Percentiles rank a stretch among this genome's conserved stretches.
Evolutionary conservation across 2,888 invertebrate species (phyloP).

Genomic region (Ceraclea dissimilis): DNA sequence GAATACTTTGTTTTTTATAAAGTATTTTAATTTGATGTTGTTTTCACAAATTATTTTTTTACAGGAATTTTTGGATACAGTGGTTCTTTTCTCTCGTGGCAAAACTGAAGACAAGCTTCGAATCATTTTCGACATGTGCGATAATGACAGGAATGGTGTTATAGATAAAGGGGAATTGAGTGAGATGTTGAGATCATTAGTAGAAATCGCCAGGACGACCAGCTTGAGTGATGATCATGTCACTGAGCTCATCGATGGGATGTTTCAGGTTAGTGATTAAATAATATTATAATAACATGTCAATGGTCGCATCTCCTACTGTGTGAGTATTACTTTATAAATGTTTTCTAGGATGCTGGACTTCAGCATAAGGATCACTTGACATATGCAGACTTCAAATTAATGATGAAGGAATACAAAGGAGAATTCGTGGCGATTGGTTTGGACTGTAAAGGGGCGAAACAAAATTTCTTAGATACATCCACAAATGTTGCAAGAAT

Average conservation of each 20-base stretch:
- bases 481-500: slow-evolving; percentile 92
- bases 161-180: slow-evolving; percentile 90
- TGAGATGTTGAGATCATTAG: slow-evolving; percentile 86
- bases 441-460: slow-evolving; percentile 89
- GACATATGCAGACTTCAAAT: slow-evolving; percentile 85
- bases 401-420: slow-evolving; percentile 96
- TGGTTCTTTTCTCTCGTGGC: slow-evolving; percentile 84
- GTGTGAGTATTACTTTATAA: neutral
- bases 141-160: slow-evolving; percentile 87
- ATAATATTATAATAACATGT: neutral
- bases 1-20: too few species aligned
- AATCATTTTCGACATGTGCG: slow-evolving; percentile 97
- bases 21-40: neutral
- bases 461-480: slow-evolving; percentile 90
- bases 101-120: slow-evolving; percentile 89
- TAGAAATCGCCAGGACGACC: slow-evolving; percentile 88
- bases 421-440: slow-evolving; percentile 93
- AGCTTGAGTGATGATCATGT: slow-evolving; percentile 86
- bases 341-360: slow-evolving; percentile 63
- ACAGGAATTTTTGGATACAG: slow-evolving; percentile 88
- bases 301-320: neutral
- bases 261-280: slow-evolving; percentile 70
- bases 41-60: slow-evolving; percentile 25
- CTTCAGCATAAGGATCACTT: slow-evolving; percentile 83
- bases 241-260: slow-evolving; percentile 86